Evolutionary conservation across 1,140 invertebrate species (phyloP), one percentile per base, ranked within the genome.

Genomic region (Anoplophora glabripennis): DNA sequence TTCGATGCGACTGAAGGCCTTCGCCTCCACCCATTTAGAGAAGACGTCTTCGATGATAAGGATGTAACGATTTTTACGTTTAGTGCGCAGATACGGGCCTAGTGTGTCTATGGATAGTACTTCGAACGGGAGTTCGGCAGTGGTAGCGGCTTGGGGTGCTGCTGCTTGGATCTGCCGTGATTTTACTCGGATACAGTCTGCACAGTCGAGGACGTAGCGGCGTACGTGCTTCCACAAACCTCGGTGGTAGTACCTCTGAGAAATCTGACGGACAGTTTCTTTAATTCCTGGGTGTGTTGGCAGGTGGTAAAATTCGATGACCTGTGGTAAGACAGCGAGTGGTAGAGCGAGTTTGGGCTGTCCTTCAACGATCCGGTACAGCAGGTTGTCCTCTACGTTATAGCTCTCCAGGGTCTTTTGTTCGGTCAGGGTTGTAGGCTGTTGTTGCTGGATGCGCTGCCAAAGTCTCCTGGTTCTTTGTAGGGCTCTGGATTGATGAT

Each of bases 51-150:
- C 34, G 3, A 56, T 12, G n/a, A 56, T 12, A 0, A 56, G 34
- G 2, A 56, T 35, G 35, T 46, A 47, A 7, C 21, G 33, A 18
- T 47, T 46, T 10, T 56, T 14, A 11, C 14, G 18, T 12, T 49
- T 35, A 1, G 14, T 11, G 18, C 10, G 10, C 9, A 28, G 47
- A 35, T 49, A 49, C 8, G 47, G 47, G 9, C 47, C 47, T 21
- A 49, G 12, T 4, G 34, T n/a, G 34, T 49, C 47, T 5, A 49
- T 28, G 0, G 10, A 11, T n/a, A 35, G 7, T 21, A 49, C 21
- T 36, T 49, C 82, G 83, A 28, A 57, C 11, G 51, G 51, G 9
- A 11, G 9, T n/a, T 17, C n/a, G n/a, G 34, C 36, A 41, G 10
- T 52, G 38, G 40, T 17, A 11, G 38, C n/a, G 1, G n/a, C 38